Evolutionary conservation across 2,888 invertebrate species (phyloP).

Genomic region (Alcis repandata): DNA sequence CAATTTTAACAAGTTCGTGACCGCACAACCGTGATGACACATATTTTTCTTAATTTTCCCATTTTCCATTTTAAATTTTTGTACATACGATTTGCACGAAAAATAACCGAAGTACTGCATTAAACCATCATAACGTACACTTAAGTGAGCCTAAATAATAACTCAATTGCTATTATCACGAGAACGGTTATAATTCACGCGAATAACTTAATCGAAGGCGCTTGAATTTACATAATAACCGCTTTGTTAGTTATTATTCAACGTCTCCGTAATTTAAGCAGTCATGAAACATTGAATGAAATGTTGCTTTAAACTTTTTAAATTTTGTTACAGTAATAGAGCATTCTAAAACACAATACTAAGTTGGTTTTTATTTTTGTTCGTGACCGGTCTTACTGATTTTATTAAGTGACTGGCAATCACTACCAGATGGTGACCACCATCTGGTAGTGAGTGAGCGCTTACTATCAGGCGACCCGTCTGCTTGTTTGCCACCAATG

Average conservation of each 20-base stretch:
- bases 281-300: conserved; percentile 41
- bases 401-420: no score
- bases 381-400: no score
- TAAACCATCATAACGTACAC: conserved; percentile 18
- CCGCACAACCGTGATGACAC: no score
- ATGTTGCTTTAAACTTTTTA: conserved; percentile 30
- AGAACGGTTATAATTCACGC: conserved; percentile 63
- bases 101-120: conserved; percentile 10
- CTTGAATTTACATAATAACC: conserved; percentile 67
- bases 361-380: background rate
- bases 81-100: conserved; percentile 25
- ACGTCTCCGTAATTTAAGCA: conserved; percentile 46
- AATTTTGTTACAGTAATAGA: background rate
- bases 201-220: conserved; percentile 68
- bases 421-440: no score
- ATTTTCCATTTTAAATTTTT: no score
- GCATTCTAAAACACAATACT: background rate
- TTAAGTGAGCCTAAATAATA: conserved; percentile 57
- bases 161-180: conserved; percentile 58
- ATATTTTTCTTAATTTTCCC: no score
- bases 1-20: no score
- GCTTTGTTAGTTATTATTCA: conserved; percentile 58
- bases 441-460: no score
- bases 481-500: no score
- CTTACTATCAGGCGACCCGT: no score